Base-by-base conservation (phyloP, 2,888 invertebrate species). In the Tetropium fuscum region DNA sequence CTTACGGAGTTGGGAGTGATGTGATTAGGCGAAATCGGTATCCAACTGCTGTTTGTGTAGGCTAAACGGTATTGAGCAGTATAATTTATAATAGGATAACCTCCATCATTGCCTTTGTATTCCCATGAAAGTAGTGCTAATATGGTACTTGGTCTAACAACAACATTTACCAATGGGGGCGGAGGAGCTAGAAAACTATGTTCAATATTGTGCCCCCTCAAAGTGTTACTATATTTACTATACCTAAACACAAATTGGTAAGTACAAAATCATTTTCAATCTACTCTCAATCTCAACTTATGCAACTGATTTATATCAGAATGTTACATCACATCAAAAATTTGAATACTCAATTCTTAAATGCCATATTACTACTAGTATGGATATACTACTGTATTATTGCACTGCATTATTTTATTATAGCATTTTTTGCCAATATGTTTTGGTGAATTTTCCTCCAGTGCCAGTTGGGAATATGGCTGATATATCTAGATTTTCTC, bases 1-100 rank as follows among this genome's bases (percentile, higher is more conserved):
- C 87, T 87, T 85, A 93, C 93, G 82, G 91, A 90, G 83, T 92
- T 92, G 47, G 93, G 91, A 74, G 90, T 91, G 82, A 94, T 93
- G 80, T 92, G 91, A 75, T 90, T 91, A 47, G 93, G 93, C 74
- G 90, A 90, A 81, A 94, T 91, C 13, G 90, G 88, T 74, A 87
- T 87, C 94, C 94, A 94, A 36, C 86, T 84, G 75, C 87, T 87
- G 58, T 78, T 74, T 0, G 85, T 84, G 58, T 82, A 80, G 4
- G 85, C 86, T 53, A 89, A 84, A 60, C 92, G 88, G 83, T 91
- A 95, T 81, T 92, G 90, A 67, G 94, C 93, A 57, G 93, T 93
- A 83, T 94, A 94, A 83, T 92, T 91, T 70, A 89, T 89, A 76
- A 94, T 90, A 48, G 93, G 93, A 81, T 93, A 93, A 22, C 94